A percentile compares a stretch with the other conserved stretches of the same genome.
These are phyloP conservation scores for Penaeus indicus DNA, from an alignment of 1,140 invertebrate species.

Conservation along the genomic window DNA sequence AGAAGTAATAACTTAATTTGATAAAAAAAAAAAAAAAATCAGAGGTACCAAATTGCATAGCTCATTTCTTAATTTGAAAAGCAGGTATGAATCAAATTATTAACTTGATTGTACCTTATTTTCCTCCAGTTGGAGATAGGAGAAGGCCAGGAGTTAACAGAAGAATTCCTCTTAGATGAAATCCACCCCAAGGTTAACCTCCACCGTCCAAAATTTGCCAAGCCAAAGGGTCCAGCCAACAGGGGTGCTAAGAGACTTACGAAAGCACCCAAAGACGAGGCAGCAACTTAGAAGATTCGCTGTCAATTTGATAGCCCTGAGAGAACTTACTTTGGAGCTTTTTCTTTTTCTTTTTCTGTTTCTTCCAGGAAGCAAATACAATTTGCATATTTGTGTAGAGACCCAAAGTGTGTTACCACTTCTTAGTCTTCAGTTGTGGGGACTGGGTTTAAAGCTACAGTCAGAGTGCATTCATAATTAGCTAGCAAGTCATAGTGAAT, in stretches of 20 bases:
- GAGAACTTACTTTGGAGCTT: background rate
- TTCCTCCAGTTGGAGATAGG: slow-evolving; percentile 89
- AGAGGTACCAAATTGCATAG: no score
- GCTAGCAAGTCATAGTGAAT: no score
- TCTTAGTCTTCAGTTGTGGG: no score
- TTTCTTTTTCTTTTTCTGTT: no score
- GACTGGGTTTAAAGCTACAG: no score
- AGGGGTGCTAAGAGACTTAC: slow-evolving; percentile 91
- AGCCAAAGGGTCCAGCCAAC: slow-evolving; percentile 93
- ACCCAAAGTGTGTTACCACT: no score
- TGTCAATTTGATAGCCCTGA: background rate
- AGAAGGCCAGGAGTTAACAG: slow-evolving; percentile 87
- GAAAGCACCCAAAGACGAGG: slow-evolving; percentile 75
- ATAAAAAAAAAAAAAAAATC: no score
- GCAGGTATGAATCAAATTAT: background rate
- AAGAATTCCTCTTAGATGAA: slow-evolving; percentile 91
- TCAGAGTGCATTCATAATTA: no score
- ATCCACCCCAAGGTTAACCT: slow-evolving; percentile 94
- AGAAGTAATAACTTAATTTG: no score
- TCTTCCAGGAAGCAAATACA: no score
- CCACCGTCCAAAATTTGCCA: slow-evolving; percentile 91
- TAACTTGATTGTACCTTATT: slow-evolving; percentile 31
- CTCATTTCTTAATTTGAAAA: no score
- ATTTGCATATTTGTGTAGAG: no score
- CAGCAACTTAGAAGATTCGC: slow-evolving; percentile 2